Percentiles rank a stretch among this genome's conserved stretches.
These are phyloP conservation scores for Smithornis capensis DNA, from an alignment of 2,113 vertebrate genomes.

Conservation along the genomic window DNA sequence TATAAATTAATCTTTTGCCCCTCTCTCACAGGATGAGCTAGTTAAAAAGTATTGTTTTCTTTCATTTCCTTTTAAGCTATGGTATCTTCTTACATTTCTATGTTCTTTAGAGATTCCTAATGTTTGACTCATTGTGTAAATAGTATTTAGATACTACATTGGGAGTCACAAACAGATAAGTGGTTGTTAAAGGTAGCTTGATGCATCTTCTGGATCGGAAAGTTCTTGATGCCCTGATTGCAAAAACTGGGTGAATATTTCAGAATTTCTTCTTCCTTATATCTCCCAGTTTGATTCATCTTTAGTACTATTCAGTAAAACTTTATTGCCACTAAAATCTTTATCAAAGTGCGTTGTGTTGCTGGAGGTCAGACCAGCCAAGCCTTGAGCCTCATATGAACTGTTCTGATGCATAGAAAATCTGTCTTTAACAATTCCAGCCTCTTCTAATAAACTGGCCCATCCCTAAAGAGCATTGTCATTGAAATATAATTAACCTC, in stretches of 20 bases:
- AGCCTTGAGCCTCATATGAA: slow-evolving; percentile 14
- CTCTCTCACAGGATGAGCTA: background rate
- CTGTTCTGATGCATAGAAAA: slow-evolving; percentile 48
- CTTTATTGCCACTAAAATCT: slow-evolving; percentile 43
- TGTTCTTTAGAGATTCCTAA: background rate
- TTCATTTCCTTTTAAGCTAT: background rate
- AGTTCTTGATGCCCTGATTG: background rate
- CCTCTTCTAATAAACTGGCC: slow-evolving; percentile 29
- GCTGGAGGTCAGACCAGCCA: slow-evolving; percentile 48
- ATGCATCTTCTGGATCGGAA: background rate
- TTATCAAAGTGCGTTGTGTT: slow-evolving; percentile 31
- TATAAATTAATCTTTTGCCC: background rate
- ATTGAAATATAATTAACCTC: slow-evolving; percentile 45
- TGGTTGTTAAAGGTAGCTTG: background rate
- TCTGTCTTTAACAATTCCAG: slow-evolving; percentile 30
- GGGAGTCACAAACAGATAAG: background rate
- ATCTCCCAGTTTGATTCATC: slow-evolving; percentile 26
- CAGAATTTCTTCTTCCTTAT: slow-evolving; percentile 2
- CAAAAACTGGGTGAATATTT: background rate
- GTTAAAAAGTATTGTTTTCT: background rate
- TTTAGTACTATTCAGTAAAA: slow-evolving; percentile 50
- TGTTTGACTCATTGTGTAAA: background rate
- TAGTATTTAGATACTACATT: background rate
- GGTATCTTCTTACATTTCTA: background rate
- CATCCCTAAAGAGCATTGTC: slow-evolving; percentile 21